phyloP scores from a whole-genome alignment of 2,113 vertebrate genomes.

The Machaerirhynchus nigripectus region DNA sequence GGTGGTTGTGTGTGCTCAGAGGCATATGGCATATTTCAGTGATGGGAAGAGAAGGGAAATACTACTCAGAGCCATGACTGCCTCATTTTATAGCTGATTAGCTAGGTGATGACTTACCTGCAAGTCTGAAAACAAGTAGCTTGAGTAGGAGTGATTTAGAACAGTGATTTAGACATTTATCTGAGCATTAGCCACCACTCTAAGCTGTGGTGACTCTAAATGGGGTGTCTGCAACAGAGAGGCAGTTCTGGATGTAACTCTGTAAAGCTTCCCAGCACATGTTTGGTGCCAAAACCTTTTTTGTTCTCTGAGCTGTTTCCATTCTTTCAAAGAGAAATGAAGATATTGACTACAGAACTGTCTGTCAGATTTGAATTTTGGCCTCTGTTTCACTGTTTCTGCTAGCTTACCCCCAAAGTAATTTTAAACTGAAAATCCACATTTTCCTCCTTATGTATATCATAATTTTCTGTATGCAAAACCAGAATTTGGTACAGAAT shows the following conservation, averaged over 20 bases:
- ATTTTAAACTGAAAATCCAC: background rate
- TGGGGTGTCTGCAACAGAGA: background rate
- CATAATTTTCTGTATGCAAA: background rate
- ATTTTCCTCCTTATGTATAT: background rate
- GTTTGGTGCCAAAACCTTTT: background rate
- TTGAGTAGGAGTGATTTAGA: background rate
- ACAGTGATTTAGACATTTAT: background rate
- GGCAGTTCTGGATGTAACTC: background rate
- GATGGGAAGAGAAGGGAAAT: background rate
- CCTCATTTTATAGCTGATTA: conserved; percentile 40
- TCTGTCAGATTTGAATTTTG: background rate
- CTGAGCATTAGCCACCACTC: background rate
- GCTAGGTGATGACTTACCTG: background rate
- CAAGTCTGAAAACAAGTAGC: background rate
- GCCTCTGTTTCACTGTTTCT: background rate
- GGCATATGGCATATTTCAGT: background rate
- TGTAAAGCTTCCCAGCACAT: background rate
- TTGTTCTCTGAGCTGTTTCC: background rate
- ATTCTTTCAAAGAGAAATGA: background rate
- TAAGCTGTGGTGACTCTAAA: background rate
- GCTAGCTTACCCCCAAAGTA: background rate
- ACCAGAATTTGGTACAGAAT: background rate
- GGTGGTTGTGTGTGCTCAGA: background rate
- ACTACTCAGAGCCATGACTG: background rate
- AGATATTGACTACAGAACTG: background rate